Conservation (phyloP, 2,888 invertebrate species). For the Eumacrocentrus americanus region DNA sequence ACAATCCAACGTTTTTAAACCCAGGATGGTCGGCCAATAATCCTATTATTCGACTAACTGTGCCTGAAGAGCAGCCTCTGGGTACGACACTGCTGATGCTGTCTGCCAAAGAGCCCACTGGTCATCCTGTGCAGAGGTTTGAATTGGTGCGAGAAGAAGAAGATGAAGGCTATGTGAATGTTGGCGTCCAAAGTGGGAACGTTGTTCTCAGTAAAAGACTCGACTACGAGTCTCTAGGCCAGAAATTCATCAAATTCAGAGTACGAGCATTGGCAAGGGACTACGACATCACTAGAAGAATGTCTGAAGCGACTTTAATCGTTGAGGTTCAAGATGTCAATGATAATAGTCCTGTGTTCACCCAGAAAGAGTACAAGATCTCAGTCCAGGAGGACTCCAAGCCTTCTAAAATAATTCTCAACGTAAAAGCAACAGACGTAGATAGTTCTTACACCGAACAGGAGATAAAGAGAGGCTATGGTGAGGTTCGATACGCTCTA, state of each 20-base stretch:
- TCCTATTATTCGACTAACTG: constrained; percentile 70
- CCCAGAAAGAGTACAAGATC: constrained; percentile 72
- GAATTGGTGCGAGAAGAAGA: constrained; percentile 54
- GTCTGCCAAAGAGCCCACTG: constrained; percentile 75
- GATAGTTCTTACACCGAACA: constrained; percentile 69
- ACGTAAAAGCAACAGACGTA: constrained; percentile 74
- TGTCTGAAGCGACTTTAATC: constrained; percentile 72
- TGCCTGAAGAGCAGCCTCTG: constrained; percentile 79
- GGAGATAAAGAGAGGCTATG: constrained; percentile 66
- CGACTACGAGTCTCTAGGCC: constrained; percentile 77
- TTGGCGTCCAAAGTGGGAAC: constrained; percentile 73
- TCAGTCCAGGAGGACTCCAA: constrained; percentile 74
- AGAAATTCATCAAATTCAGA: constrained; percentile 63
- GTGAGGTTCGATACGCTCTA: constrained; percentile 73
- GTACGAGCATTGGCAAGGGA: constrained; percentile 61
- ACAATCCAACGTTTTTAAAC: constrained; percentile 77
- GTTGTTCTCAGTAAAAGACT: constrained; percentile 75
- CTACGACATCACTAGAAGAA: constrained; percentile 62
- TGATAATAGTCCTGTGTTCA: constrained; percentile 78
- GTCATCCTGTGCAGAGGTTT: constrained; percentile 67
- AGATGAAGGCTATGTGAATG: constrained; percentile 56
- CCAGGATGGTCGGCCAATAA: constrained; percentile 75
- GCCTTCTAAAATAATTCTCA: constrained; percentile 71
- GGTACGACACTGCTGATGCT: constrained; percentile 74
- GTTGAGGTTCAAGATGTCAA: constrained; percentile 78